Base-by-base conservation (phyloP, 2,113 vertebrate genomes). In the Neomonachus schauinslandi region DNA sequence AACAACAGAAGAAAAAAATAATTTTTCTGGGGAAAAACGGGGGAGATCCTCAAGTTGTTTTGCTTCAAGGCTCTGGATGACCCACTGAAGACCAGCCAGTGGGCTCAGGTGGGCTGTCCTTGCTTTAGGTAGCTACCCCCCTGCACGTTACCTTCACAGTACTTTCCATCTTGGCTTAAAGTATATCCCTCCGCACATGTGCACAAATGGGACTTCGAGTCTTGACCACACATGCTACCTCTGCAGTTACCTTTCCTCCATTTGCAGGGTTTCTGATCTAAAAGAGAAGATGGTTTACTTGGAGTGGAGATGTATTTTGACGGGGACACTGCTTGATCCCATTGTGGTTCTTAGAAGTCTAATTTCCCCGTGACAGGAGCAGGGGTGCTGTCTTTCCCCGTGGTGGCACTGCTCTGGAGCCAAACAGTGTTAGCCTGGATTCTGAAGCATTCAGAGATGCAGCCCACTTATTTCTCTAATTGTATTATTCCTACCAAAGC, bases 81-180 rank as follows among this genome's bases (percentile, higher is more conserved):
- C 18, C n/a, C 33, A 2, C 31, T 0, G 0, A 84, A 57, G 7
- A 19, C 8, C 11, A 71, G 26, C 57, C n/a, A 12, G 13, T 4
- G 46, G 46, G 39, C 31, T 7, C 76, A 24, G 49, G 26, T 8
- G 19, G 33, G 18, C 49, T 39, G 8, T 2, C n/a, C 12, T 33
- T 36, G 59, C n/a, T 33, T 22, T 77, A 1, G 21, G 14, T 7
- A 21, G 28, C 4, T 4, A 2, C 39, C 61, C 22, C 5, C 36
- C 53, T 0, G 3, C 1, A 0, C 7, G 61, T 97, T 98, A 99
- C 99, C 99, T 99, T 99, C 99, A 98, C 99, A 99, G 80, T 98
- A 96, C 95, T 98, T 98, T 36, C 99, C 99, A 74, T 99, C 98
- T 97, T 91, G 98, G 98, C 98, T 99, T 93, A 99, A 98, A 42